Percentiles rank a stretch among this genome's conserved stretches.
Conservation (phyloP, 2,113 vertebrate genomes). For the Dolichotis patagonum region DNA sequence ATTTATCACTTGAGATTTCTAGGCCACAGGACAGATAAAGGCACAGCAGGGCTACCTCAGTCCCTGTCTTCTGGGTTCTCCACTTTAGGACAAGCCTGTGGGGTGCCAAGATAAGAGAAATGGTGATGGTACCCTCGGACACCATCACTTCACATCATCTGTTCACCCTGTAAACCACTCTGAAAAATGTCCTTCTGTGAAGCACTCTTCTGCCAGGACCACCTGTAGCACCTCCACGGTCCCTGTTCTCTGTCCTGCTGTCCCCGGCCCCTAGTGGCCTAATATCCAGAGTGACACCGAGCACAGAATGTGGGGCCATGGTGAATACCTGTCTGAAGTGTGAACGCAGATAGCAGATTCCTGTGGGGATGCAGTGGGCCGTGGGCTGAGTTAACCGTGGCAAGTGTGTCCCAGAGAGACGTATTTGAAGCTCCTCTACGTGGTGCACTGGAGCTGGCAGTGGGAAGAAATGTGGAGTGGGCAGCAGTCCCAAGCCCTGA, state of each 20-base stretch:
- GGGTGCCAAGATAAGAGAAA: background rate
- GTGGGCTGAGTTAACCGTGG: background rate
- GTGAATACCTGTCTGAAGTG: background rate
- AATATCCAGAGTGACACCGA: background rate
- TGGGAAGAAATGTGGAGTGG: background rate
- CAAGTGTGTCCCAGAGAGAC: background rate
- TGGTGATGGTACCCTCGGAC: background rate
- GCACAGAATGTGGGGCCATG: background rate
- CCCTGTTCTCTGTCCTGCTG: too few species aligned
- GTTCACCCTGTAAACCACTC: background rate
- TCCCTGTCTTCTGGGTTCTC: background rate
- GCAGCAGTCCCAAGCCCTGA: background rate
- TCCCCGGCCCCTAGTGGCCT: background rate
- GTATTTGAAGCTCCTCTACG: background rate
- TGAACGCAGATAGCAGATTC: background rate
- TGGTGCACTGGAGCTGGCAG: background rate
- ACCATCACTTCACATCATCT: background rate
- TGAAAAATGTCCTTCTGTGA: background rate
- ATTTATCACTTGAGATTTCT: background rate
- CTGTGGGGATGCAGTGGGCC: background rate
- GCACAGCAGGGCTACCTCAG: too few species aligned
- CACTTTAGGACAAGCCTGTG: background rate
- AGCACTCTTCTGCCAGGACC: background rate
- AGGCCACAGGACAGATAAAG: background rate
- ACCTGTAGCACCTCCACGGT: background rate